Base-by-base conservation (phyloP, 2,113 vertebrate species). In the Hemiprocne comata region DNA sequence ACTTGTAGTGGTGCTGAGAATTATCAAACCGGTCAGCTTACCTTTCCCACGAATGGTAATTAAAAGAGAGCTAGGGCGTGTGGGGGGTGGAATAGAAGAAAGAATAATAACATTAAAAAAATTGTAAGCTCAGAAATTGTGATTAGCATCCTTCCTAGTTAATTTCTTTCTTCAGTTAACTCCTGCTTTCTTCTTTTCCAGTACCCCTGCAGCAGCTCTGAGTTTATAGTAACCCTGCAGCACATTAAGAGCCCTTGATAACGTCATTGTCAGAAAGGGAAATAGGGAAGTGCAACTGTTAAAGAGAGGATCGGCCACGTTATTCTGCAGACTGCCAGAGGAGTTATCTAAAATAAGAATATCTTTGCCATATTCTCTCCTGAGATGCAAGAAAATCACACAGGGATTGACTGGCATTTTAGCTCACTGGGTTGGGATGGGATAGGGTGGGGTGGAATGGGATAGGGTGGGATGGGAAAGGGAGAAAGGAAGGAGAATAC, bases 1-100 rank as follows among this genome's bases (percentile, higher is more conserved):
- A 62, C 77, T 97, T 75, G 16, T 66, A 83, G 92, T 77, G 65
- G 75, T 44, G 33, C 92, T 85, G 87, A 86, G 83, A 96, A 96
- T 64, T 75, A 96, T 80, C 93, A 94, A 87, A 89, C 89, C 28
- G 17, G 93, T 95, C 95, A 97, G 36, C 82, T 97, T 94, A 95
- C 95, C 90, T 96, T 97, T 96, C 94, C 87, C 96, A 96, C 5
- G 24, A 87, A 40, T 60, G 36, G 62, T 92, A 96, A 96, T 96
- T 97, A 87, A 89, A 93, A 69, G 48, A 89, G 53, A 93, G 70
- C 73, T 81, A 60, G 48, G 57, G 69, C 61, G 14, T 90, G 34
- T 85, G 33, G 31, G 23, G 38, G 33, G 69, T 0, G 21, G 81
- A 83, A 87, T 78, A 93, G 55, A 94, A 78, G 36, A 73, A 93